Conservation (phyloP, 2,113 vertebrate genomes). For the Stomatorhinus ivindoensis region DNA sequence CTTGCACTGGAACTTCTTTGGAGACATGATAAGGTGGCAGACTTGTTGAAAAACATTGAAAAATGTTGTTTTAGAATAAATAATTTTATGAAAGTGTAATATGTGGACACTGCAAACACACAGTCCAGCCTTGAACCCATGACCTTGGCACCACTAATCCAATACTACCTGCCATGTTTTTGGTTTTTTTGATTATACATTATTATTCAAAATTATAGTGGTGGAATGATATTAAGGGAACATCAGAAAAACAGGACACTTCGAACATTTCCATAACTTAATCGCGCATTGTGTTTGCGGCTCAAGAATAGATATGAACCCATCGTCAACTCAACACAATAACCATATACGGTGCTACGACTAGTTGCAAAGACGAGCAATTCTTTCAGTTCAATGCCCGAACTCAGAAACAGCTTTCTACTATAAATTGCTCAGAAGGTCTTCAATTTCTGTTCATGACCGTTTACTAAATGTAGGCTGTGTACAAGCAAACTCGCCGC, state of each 20-base stretch:
- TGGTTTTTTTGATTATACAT: background rate
- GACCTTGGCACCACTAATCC: background rate
- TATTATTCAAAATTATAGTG: too few relatives aligned
- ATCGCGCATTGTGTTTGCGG: background rate
- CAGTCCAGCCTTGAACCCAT: background rate
- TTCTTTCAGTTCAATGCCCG: background rate
- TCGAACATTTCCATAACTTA: too few relatives aligned
- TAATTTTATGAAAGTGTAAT: background rate
- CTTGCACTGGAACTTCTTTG: too few relatives aligned
- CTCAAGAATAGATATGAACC: background rate
- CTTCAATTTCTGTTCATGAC: background rate
- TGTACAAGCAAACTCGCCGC: background rate
- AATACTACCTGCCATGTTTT: background rate
- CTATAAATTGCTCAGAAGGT: background rate
- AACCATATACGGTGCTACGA: background rate
- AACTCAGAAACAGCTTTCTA: background rate
- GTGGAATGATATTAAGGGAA: too few relatives aligned
- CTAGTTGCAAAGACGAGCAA: background rate
- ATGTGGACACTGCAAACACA: background rate
- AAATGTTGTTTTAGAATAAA: background rate
- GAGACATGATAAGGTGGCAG: too few relatives aligned
- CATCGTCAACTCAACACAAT: background rate
- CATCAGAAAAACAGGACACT: too few relatives aligned
- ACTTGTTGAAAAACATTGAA: too few relatives aligned
- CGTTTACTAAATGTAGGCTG: background rate